These are phyloP conservation scores for Neotoxoptera formosana DNA, from an alignment of 1,140 invertebrate genomes.

Conservation along the genomic window DNA sequence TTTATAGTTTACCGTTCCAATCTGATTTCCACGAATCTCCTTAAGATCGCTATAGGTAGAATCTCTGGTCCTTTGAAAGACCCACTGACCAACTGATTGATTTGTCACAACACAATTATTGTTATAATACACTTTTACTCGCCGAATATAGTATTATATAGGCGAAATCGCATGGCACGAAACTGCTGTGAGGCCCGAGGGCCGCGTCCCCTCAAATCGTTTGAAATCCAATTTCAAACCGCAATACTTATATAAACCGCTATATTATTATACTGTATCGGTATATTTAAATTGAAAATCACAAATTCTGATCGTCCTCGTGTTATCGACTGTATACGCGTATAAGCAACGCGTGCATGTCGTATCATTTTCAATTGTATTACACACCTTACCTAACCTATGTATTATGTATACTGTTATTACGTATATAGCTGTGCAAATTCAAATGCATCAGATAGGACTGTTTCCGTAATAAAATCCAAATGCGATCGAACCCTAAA, in stretches of 20 bases:
- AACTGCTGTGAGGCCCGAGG: not conserved
- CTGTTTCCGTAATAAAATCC: not conserved
- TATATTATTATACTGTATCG: not conserved
- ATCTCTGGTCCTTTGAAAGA: not conserved
- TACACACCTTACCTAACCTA: not conserved
- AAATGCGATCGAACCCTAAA: not conserved
- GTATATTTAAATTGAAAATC: slow-evolving; percentile 24
- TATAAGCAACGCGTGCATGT: not conserved
- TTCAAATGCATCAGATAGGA: not conserved
- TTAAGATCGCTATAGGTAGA: not conserved
- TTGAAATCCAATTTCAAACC: not conserved
- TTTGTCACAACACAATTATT: not conserved
- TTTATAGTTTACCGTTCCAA: not conserved
- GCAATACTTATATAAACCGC: not conserved
- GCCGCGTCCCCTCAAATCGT: not conserved
- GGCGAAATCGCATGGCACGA: no score
- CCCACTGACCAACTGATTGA: not conserved
- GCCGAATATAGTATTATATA: not conserved
- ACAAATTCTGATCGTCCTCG: not conserved
- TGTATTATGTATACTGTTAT: not conserved
- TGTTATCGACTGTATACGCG: not conserved
- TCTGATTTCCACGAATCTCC: not conserved
- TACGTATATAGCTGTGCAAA: not conserved
- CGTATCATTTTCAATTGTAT: not conserved
- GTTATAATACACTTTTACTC: not conserved